Percentiles rank a stretch among this genome's conserved stretches.
These are phyloP conservation scores for Drosophila sordidula DNA, from an alignment of 2,888 invertebrate species.

Conservation along the genomic window DNA sequence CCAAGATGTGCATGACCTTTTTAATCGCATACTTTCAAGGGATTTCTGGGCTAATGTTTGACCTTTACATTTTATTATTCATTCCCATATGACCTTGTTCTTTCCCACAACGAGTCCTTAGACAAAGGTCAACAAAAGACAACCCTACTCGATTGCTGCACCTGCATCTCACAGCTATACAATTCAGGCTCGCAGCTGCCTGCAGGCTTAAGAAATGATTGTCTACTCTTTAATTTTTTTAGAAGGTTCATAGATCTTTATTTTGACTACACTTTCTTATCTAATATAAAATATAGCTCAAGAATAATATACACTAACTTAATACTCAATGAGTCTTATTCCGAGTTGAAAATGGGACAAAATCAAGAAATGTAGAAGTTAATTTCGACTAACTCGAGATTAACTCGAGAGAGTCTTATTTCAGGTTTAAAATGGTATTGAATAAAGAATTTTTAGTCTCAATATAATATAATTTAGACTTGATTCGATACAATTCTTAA, in stretches of 20 bases:
- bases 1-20: background rate
- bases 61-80: background rate
- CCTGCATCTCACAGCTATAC: slow-evolving; percentile 19
- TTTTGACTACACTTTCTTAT: too few species aligned
- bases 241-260: background rate
- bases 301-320: too few species aligned
- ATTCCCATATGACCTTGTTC: slow-evolving; percentile 16
- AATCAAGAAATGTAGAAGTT: too few species aligned
- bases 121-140: slow-evolving; percentile 17
- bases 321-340: too few species aligned
- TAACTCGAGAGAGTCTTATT: too few species aligned
- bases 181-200: slow-evolving; percentile 11
- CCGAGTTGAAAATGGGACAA: too few species aligned
- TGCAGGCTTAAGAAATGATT: background rate
- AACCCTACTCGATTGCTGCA: slow-evolving; percentile 16
- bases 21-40: background rate
- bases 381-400: too few species aligned
- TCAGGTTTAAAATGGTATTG: too few species aligned
- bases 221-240: background rate
- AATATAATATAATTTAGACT: too few species aligned
- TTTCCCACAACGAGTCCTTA: slow-evolving; percentile 13
- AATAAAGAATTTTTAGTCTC: too few species aligned
- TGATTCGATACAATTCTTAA: too few species aligned
- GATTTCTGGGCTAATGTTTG: background rate
- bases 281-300: too few species aligned